Conservation (phyloP, 2,113 vertebrate species). For the Morone chrysops region DNA sequence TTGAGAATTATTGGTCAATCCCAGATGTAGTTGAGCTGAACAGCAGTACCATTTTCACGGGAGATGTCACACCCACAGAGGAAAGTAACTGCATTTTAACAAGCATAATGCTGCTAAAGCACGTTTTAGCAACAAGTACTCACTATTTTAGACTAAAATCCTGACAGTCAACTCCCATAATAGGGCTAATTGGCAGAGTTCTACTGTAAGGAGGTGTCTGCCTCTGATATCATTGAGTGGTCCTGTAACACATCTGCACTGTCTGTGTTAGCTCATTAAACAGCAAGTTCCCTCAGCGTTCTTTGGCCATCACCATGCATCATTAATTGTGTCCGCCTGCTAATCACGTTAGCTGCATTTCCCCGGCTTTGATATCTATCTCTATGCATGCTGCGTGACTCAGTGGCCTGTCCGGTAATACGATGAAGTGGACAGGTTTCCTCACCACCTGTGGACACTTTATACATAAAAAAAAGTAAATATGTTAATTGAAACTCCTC, state of each 20-base stretch:
- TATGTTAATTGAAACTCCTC: conserved; percentile 53
- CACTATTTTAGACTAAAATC: conserved; percentile 39
- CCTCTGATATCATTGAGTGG: conserved; percentile 60
- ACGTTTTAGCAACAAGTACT: conserved; percentile 43
- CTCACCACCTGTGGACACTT: conserved; percentile 61
- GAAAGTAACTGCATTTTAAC: conserved; percentile 24
- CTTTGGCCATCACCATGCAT: conserved; percentile 70
- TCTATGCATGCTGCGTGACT: conserved; percentile 41
- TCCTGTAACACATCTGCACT: conserved; percentile 70
- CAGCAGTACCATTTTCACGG: conserved; percentile 39
- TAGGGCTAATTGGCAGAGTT: conserved; percentile 67
- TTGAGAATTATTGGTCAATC: conserved; percentile 63
- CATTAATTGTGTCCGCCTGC: conserved; percentile 72
- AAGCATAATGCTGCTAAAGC: conserved; percentile 39
- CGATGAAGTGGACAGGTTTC: conserved; percentile 35
- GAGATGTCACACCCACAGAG: conserved; percentile 32
- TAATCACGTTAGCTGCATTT: conserved; percentile 66
- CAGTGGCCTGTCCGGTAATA: conserved; percentile 23
- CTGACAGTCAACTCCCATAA: conserved; percentile 55
- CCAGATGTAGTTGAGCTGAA: conserved; percentile 52
- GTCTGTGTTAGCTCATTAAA: conserved; percentile 74
- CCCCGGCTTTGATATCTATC: conserved; percentile 62
- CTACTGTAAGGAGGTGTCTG: conserved; percentile 49
- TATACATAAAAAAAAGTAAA: conserved; percentile 18
- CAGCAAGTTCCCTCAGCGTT: conserved; percentile 63